Evolutionary conservation across 2,113 vertebrate genomes (phyloP).

Genomic region (cattle (Bos taurus)): DNA sequence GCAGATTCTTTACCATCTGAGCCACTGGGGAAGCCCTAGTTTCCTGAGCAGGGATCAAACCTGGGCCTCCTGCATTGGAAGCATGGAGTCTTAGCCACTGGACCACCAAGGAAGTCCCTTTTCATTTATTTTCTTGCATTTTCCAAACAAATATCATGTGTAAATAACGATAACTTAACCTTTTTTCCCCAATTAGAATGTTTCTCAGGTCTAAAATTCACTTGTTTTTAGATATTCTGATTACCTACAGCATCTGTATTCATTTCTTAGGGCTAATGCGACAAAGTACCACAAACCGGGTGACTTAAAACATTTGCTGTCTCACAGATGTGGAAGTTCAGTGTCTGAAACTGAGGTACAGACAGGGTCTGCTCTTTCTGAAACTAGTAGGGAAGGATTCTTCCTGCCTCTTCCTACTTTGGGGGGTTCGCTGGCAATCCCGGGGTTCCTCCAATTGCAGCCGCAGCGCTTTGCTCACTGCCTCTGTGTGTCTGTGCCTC

Average conservation of each 20-base stretch:
- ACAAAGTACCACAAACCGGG: neutral
- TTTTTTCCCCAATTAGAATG: neutral
- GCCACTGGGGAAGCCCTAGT: neutral
- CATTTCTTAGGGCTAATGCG: neutral
- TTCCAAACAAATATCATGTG: neutral
- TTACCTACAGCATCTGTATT: neutral
- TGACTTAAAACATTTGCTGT: neutral
- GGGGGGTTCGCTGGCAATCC: neutral
- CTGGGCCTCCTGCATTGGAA: neutral
- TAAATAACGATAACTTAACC: neutral
- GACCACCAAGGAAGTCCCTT: neutral
- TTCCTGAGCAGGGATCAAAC: neutral
- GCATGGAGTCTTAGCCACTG: neutral
- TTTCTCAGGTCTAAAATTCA: neutral
- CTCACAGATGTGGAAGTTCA: neutral
- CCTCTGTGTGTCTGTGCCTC: neutral
- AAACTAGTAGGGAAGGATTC: neutral
- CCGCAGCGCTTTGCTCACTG: neutral
- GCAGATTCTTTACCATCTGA: neutral
- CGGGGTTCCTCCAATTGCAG: neutral
- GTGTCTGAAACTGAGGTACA: neutral
- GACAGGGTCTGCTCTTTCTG: neutral
- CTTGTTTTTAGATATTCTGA: neutral
- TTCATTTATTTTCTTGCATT: neutral
- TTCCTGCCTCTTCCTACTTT: neutral